Base-by-base conservation (phyloP, 1,140 invertebrate species). In the Drosophila kanapiae region DNA sequence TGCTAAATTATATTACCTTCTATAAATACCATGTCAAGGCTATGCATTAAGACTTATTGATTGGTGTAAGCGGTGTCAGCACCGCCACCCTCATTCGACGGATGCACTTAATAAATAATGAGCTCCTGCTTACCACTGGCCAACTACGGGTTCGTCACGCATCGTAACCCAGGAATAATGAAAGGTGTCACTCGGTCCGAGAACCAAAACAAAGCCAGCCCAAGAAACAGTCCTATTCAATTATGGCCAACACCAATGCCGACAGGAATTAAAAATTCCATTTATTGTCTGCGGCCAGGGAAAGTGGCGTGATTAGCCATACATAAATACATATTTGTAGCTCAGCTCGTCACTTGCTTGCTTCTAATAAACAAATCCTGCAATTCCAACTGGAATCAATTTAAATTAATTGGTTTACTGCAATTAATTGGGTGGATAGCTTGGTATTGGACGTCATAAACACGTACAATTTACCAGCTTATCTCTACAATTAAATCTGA, bases 211-310 rank as follows among this genome's bases (percentile, higher is more conserved):
- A 87, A 69, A 77, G 47, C 33, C 75, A 56, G 31, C 51, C 59
- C 58, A 83, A 31, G n/a, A 42, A 33, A 23, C 58, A 79, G 53
- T 37, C 79, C 79, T 54, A 54, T 72, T 80, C 75, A 77, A 87
- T 86, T 82, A 82, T 45, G 48, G 43, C 43, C 43, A 33, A 33
- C 35, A 57, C 33, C 57, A 29, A 11, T 51, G 47, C 16, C 53
- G 48, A 8, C 18, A 56, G 3, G 49, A 35, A 87, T 87, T 83
- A 74, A 87, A 87, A 83, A 86, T 87, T 82, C 79, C 38, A 79
- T 85, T 85, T 75, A 27, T 35, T 13, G 65, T 23, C 42, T 13
- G 9, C 6, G 27, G 9, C 45, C 16, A n/a, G 14, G 23, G 11
- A n/a, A 29, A 47, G 49, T 37, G 61, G 58, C 58, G 79, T 79